Conservation (phyloP, 2,113 vertebrate genomes). For the Xiphophorus couchianus region DNA sequence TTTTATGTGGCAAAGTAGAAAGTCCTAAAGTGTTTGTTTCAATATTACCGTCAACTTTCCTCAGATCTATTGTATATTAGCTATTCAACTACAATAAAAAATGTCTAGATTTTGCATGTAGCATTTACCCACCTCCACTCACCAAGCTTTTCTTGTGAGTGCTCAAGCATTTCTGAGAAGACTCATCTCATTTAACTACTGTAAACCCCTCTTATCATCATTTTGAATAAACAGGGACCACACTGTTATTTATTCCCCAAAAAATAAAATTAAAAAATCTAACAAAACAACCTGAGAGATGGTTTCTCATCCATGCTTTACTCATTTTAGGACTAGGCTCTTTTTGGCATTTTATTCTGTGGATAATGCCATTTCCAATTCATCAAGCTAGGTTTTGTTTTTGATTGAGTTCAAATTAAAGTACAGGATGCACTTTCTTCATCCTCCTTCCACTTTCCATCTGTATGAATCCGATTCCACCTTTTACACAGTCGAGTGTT, state of each 20-base stretch:
- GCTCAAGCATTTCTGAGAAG: too few relatives aligned
- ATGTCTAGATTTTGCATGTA: too few relatives aligned
- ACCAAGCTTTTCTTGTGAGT: too few relatives aligned
- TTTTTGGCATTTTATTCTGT: slow-evolving; percentile 52
- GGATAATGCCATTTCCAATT: slow-evolving; percentile 75
- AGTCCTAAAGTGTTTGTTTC: too few relatives aligned
- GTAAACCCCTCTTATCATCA: background rate
- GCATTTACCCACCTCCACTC: too few relatives aligned
- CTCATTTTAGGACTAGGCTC: slow-evolving; percentile 8
- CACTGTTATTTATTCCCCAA: too few relatives aligned
- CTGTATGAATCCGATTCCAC: slow-evolving; percentile 16
- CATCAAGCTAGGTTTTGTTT: slow-evolving; percentile 72
- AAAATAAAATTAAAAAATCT: too few relatives aligned
- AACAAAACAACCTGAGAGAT: slow-evolving; percentile 52
- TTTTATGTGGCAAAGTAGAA: too few relatives aligned
- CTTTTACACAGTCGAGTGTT: slow-evolving; percentile 45
- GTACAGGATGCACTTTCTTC: slow-evolving; percentile 42
- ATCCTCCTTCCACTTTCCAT: slow-evolving; percentile 22
- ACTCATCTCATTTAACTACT: too few relatives aligned
- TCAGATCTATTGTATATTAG: too few relatives aligned
- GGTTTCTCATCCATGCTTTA: slow-evolving; percentile 37
- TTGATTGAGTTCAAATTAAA: slow-evolving; percentile 71
- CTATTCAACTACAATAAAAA: too few relatives aligned
- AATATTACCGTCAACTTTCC: too few relatives aligned
- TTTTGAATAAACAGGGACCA: background rate